Evolutionary conservation across 2,888 invertebrate species (phyloP).

Genomic region (Margaritifera margaritifera): DNA sequence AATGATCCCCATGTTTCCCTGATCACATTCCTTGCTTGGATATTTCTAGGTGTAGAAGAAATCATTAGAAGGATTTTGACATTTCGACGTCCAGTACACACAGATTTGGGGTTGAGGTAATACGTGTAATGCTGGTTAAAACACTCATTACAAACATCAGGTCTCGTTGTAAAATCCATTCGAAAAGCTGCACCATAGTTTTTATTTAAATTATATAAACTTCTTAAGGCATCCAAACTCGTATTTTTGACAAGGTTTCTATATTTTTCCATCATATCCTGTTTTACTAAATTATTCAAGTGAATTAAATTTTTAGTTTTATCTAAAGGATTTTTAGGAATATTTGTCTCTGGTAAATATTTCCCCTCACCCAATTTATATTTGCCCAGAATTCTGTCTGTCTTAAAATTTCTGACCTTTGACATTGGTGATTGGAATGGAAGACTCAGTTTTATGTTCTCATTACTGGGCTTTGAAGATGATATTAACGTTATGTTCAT

Average conservation of each 20-base stretch:
- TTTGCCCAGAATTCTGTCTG: background rate
- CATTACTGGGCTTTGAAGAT: too few species aligned
- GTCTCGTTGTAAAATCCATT: constrained; percentile 17
- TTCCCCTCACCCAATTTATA: too few species aligned
- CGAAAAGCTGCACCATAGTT: too few species aligned
- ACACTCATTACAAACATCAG: constrained; percentile 38
- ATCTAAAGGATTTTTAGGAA: too few species aligned
- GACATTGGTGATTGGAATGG: background rate
- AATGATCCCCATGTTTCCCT: constrained; percentile 50
- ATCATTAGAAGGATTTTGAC: constrained; percentile 45
- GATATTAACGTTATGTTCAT: too few species aligned
- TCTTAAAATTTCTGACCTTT: constrained; percentile 6
- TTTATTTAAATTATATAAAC: too few species aligned
- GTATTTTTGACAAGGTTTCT: too few species aligned
- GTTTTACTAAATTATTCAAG: too few species aligned
- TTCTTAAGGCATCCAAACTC: too few species aligned
- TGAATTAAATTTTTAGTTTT: too few species aligned
- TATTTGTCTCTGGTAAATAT: too few species aligned
- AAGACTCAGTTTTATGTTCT: background rate
- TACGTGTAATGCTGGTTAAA: constrained; percentile 40
- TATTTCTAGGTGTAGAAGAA: constrained; percentile 34
- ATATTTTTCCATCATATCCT: too few species aligned
- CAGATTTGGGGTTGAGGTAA: constrained; percentile 26
- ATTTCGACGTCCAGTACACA: constrained; percentile 28
- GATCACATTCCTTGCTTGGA: constrained; percentile 36